A percentile compares a stretch with the other conserved stretches of the same genome.
phyloP scores from a whole-genome alignment of 2,888 invertebrate genomes.

The Baronia brevicornis region DNA sequence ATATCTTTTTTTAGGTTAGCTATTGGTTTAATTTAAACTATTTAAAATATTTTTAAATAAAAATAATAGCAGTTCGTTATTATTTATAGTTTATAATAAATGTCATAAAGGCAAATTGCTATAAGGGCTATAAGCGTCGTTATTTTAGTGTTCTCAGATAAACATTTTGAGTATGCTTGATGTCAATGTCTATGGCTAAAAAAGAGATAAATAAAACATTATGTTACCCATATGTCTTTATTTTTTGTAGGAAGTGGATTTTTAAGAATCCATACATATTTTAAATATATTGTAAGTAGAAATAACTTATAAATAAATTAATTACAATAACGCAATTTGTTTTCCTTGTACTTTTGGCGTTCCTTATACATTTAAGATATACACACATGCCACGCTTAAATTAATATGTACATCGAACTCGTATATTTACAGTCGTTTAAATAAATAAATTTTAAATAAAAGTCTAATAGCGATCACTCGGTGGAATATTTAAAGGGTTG shows the following conservation, averaged over 20 bases:
- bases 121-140: no score
- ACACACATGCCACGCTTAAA: slow-evolving; percentile 20
- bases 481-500: slow-evolving; percentile 44
- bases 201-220: slow-evolving; percentile 18
- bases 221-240: no score
- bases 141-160: no score
- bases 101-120: no score
- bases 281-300: slow-evolving; percentile 14
- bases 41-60: no score
- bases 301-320: slow-evolving; percentile 16
- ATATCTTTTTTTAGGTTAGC: no score
- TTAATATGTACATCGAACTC: slow-evolving; percentile 54
- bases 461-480: slow-evolving; percentile 40
- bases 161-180: no score
- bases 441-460: slow-evolving; percentile 49
- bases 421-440: slow-evolving; percentile 57
- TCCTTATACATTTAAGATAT: slow-evolving; percentile 7
- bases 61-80: no score
- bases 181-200: no score
- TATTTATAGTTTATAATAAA: no score
- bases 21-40: no score
- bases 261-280: slow-evolving; percentile 20
- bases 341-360: slow-evolving; percentile 26
- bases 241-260: slow-evolving; percentile 17
- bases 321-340: slow-evolving; percentile 21